A percentile compares a stretch with the other conserved stretches of the same genome.
phyloP scores from a whole-genome alignment of 2,113 vertebrate species.

The Apteryx owenii region DNA sequence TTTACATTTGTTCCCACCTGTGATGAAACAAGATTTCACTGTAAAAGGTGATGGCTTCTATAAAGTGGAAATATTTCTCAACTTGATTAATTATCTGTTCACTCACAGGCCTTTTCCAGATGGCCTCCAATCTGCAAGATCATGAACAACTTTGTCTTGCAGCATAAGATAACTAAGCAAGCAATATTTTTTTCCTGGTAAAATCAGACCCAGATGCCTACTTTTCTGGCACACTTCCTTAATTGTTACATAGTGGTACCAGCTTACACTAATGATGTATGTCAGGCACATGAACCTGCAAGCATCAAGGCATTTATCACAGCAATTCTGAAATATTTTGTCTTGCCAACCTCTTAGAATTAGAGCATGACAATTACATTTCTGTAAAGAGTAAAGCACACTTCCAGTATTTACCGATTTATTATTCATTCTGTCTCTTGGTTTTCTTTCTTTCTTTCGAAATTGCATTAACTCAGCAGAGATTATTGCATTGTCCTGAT shows the following conservation, averaged over 20 bases:
- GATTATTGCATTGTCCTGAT: not conserved
- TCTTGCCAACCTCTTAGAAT: not conserved
- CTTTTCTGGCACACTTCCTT: not conserved
- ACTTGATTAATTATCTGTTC: constrained; percentile 28
- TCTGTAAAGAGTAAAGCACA: not conserved
- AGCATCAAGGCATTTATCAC: not conserved
- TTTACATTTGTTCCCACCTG: constrained; percentile 2
- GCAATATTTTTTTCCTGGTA: not conserved
- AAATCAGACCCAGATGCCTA: not conserved
- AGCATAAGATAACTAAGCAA: not conserved
- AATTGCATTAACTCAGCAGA: not conserved
- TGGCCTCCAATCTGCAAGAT: not conserved
- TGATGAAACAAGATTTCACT: not conserved
- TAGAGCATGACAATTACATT: not conserved
- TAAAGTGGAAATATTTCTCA: constrained; percentile 16
- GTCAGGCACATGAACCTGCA: not conserved
- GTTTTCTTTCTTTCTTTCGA: not conserved
- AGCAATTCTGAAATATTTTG: not conserved
- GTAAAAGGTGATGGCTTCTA: not conserved
- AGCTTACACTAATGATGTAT: not conserved
- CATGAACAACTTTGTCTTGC: constrained; percentile 27
- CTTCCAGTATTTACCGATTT: not conserved
- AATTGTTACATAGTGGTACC: not conserved
- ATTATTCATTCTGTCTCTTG: not conserved
- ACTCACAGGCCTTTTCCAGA: not conserved